A percentile compares a stretch with the other conserved stretches of the same genome.
phyloP scores from a whole-genome alignment of 2,797 vertebrate genomes.

The Sciaenops ocellatus region DNA sequence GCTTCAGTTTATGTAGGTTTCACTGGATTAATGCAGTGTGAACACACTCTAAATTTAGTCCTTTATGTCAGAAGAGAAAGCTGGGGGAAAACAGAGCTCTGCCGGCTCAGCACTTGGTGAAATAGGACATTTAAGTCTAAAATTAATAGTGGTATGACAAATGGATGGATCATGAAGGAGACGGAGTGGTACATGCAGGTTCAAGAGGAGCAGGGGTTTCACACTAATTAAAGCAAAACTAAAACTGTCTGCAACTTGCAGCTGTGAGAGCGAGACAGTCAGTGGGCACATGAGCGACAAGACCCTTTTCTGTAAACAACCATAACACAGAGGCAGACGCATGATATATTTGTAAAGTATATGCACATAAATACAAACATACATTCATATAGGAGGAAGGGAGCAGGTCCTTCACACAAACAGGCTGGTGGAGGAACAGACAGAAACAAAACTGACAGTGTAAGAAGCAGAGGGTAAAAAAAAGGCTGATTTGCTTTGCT shows the following conservation, averaged over 20 bases:
- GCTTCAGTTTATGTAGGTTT: constrained; percentile 37
- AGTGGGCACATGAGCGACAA: constrained; percentile 11
- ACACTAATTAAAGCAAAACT: constrained; percentile 24
- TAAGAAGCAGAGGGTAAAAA: constrained; percentile 59
- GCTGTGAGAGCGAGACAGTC: constrained; percentile 10
- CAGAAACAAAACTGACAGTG: constrained; percentile 50
- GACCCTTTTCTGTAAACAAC: constrained; percentile 70
- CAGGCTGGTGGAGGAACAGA: constrained; percentile 63
- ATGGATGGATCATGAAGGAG: constrained; percentile 33
- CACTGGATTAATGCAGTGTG: constrained; percentile 41
- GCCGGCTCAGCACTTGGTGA: constrained; percentile 54
- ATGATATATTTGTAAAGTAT: constrained; percentile 73
- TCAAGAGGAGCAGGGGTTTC: constrained; percentile 20
- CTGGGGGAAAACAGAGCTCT: constrained; percentile 45
- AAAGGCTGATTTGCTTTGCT: constrained; percentile 73
- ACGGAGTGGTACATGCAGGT: not conserved
- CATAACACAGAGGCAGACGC: constrained; percentile 55
- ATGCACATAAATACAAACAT: constrained; percentile 80
- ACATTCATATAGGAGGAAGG: constrained; percentile 67
- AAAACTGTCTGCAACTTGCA: constrained; percentile 17
- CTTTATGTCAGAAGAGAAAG: constrained; percentile 40
- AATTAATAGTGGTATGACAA: constrained; percentile 40
- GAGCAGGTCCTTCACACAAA: constrained; percentile 55
- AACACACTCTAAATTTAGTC: constrained; percentile 50
- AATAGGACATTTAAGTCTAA: constrained; percentile 39